phyloP scores from a whole-genome alignment of 2,113 vertebrate genomes.

The Periophthalmodon schlosseri region DNA sequence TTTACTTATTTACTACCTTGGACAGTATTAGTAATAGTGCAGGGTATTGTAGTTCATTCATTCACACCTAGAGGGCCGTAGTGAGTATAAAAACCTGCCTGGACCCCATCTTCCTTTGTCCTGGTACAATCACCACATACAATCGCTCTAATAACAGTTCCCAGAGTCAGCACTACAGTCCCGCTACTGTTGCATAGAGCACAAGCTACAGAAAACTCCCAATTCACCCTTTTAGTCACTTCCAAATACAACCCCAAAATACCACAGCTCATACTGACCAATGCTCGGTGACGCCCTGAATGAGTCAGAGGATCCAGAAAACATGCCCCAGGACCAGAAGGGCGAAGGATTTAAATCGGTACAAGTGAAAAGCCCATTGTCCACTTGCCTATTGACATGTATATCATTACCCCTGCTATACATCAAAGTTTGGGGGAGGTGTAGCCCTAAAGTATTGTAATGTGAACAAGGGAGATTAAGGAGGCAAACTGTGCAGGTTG shows the following conservation, averaged over 20 bases:
- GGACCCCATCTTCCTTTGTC: conserved; percentile 39
- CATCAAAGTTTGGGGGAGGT: conserved; percentile 46
- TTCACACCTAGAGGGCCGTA: conserved; percentile 38
- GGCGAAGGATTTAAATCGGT: conserved; percentile 60
- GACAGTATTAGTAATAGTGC: background rate
- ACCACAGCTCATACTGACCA: conserved; percentile 26
- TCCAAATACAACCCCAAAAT: conserved; percentile 19
- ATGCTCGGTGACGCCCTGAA: conserved; percentile 21
- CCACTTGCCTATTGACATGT: conserved; percentile 76
- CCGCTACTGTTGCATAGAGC: conserved; percentile 13
- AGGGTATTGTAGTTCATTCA: background rate
- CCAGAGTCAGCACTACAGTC: conserved; percentile 48
- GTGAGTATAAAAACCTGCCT: background rate
- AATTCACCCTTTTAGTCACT: conserved; percentile 33
- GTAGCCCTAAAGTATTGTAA: conserved; percentile 39
- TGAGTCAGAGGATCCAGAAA: conserved; percentile 30
- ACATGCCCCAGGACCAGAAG: conserved; percentile 67
- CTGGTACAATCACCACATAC: conserved; percentile 34
- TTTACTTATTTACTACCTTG: background rate
- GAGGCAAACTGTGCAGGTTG: conserved; percentile 49
- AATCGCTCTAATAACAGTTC: conserved; percentile 38
- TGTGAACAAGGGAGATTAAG: conserved; percentile 56
- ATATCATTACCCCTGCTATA: conserved; percentile 73
- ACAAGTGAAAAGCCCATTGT: conserved; percentile 75
- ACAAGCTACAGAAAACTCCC: conserved; percentile 35